Evolutionary conservation across 2,113 vertebrate genomes (phyloP).

Genomic region (Halichoerus grypus): DNA sequence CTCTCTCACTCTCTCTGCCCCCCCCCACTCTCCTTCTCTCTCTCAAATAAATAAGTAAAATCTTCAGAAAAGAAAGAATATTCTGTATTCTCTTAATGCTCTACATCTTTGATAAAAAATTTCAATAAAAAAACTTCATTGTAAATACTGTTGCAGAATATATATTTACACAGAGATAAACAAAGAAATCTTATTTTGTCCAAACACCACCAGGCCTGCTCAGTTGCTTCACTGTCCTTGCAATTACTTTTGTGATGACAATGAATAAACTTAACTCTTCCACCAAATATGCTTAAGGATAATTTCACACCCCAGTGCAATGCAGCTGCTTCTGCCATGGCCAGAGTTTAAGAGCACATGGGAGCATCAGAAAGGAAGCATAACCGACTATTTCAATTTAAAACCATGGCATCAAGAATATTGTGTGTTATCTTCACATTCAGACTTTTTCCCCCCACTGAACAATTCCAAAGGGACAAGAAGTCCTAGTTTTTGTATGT

Average conservation of each 20-base stretch:
- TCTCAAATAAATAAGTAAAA: not conserved
- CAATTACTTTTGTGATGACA: conserved; percentile 71
- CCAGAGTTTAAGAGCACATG: conserved; percentile 19
- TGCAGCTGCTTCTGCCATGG: conserved; percentile 72
- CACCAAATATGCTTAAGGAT: conserved; percentile 61
- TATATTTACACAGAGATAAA: not conserved
- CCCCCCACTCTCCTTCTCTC: not conserved
- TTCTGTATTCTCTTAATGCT: not conserved
- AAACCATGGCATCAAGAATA: conserved; percentile 7
- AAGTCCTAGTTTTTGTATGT: not conserved
- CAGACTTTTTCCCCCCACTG: not conserved
- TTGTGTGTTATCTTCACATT: conserved; percentile 29
- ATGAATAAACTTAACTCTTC: conserved; percentile 68
- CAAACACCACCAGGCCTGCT: not conserved
- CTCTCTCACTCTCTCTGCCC: not conserved
- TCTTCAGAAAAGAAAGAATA: not conserved
- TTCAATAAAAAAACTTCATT: not conserved
- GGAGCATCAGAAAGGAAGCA: not conserved
- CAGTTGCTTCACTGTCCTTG: not conserved
- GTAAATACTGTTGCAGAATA: not conserved
- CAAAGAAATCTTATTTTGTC: conserved; percentile 34
- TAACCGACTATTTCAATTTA: not conserved
- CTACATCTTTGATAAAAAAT: not conserved
- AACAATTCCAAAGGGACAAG: conserved; percentile 21
- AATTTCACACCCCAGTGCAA: conserved; percentile 76